phyloP scores from a whole-genome alignment of 2,113 vertebrate genomes.

The Hystrix cristata region DNA sequence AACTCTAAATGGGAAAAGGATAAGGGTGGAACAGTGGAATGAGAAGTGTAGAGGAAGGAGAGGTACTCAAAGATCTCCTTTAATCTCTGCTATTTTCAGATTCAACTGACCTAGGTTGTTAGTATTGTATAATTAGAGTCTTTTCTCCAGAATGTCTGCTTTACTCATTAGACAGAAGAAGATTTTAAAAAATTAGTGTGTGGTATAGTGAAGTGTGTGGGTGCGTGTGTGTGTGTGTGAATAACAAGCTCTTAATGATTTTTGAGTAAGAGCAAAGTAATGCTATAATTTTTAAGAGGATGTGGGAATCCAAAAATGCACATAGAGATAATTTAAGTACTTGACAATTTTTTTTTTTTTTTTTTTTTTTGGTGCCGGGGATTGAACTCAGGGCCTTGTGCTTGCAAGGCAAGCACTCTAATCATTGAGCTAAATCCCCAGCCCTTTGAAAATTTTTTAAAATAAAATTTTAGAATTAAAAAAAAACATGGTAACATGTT shows the following conservation, averaged over 20 bases:
- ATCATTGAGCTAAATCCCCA: too few relatives aligned
- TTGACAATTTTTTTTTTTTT: too few relatives aligned
- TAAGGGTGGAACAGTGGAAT: not conserved
- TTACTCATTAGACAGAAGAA: constrained; percentile 68
- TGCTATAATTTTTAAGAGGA: constrained; percentile 4
- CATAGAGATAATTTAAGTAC: not conserved
- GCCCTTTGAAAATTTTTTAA: not conserved
- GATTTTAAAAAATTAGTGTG: not conserved
- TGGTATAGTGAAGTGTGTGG: not conserved
- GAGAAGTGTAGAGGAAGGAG: not conserved
- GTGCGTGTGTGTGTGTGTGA: not conserved
- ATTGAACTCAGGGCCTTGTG: too few relatives aligned
- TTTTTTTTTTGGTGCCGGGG: too few relatives aligned
- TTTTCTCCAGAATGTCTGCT: constrained; percentile 63
- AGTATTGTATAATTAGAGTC: not conserved
- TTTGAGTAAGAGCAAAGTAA: constrained; percentile 11
- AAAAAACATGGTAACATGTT: not conserved
- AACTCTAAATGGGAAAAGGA: constrained; percentile 63
- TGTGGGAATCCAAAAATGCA: not conserved
- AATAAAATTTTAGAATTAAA: constrained; percentile 49
- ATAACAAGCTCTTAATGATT: not conserved
- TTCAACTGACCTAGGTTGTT: not conserved
- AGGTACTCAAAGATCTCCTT: not conserved
- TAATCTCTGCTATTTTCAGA: constrained; percentile 27
- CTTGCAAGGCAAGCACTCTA: too few relatives aligned